A percentile compares a stretch with the other conserved stretches of the same genome.
phyloP scores from a whole-genome alignment of 2,113 vertebrate species.

The Coturnix japonica region DNA sequence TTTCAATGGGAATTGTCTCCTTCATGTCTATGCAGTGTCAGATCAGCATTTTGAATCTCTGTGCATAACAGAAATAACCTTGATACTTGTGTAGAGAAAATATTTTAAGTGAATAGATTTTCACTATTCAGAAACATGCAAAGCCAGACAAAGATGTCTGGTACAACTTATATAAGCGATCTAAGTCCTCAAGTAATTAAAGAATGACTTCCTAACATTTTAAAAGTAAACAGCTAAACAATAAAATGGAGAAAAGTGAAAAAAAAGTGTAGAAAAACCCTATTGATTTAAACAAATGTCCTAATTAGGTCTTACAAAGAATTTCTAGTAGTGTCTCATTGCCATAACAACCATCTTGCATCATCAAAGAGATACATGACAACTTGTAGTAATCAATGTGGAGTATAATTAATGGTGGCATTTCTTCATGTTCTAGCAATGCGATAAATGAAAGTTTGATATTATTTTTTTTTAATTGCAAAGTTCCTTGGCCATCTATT shows the following conservation, averaged over 20 bases:
- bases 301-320: conserved; percentile 29
- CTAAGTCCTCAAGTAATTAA: not conserved
- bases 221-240: not conserved
- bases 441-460: conserved; percentile 59
- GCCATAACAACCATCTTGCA: conserved; percentile 45
- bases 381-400: conserved; percentile 29
- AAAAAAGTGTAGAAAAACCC: not conserved
- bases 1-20: conserved; percentile 1
- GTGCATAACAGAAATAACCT: not conserved
- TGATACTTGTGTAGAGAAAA: not conserved
- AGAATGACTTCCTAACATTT: not conserved
- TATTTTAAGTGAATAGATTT: not conserved
- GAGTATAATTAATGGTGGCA: conserved; percentile 62
- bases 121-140: not conserved
- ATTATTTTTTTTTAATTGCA: conserved; percentile 50
- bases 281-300: conserved; percentile 2
- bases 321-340: conserved; percentile 37
- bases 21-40: not conserved
- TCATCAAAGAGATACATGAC: conserved; percentile 27
- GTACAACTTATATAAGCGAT: not conserved
- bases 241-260: not conserved
- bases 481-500: conserved; percentile 44
- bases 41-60: not conserved
- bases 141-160: not conserved
- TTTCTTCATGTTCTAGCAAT: conserved; percentile 38